Base-by-base conservation (phyloP, 2,888 invertebrate genomes). In the Mimachlamys varia region DNA sequence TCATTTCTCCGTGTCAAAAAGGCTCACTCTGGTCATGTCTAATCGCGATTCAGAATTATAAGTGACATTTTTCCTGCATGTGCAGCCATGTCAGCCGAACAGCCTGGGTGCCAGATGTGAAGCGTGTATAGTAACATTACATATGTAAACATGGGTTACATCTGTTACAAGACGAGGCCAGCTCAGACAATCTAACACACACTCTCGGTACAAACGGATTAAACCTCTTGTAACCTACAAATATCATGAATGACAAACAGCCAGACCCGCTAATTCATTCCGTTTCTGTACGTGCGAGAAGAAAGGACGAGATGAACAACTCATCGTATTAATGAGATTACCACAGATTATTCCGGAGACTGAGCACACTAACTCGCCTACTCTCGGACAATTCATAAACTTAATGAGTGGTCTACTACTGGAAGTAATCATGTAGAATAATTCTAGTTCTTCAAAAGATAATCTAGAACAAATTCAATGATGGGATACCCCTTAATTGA, bases 21-120 rank as follows among this genome's bases (percentile, higher is more conserved):
- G 76, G 33, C 76, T 76, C 76, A 76, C 76, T 76, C 76, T 76
- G 76, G 76, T 76, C 76, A 76, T 76, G 76, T 76, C 76, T 33
- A 76, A 76, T 76, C 76, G 76, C 13, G 33, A 27, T 76, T 33
- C 13, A 76, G 76, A 76, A 76, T 76, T n/a, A 33, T 76, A 27
- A 33, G 76, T 33, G 76, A 76, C 76, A 76, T 76, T 76, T 76
- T 76, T 76, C 27, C 27, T 76, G 76, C 76, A 76, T 76, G 76
- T 76, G 76, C 76, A 27, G 76, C 76, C 76, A 76, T 76, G 76
- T 76, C 76, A 76, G 76, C 27, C 22, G 0, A n/a, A 27, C 27
- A 27, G 76, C 33, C 27, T 76, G 76, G 22, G 22, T 33, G 76
- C 76, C 76, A 76, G 76, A 76, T 76, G 76, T 76, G 76, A 4